phyloP scores from a whole-genome alignment of 2,797 vertebrate genomes.

The Onychomys torridus region DNA sequence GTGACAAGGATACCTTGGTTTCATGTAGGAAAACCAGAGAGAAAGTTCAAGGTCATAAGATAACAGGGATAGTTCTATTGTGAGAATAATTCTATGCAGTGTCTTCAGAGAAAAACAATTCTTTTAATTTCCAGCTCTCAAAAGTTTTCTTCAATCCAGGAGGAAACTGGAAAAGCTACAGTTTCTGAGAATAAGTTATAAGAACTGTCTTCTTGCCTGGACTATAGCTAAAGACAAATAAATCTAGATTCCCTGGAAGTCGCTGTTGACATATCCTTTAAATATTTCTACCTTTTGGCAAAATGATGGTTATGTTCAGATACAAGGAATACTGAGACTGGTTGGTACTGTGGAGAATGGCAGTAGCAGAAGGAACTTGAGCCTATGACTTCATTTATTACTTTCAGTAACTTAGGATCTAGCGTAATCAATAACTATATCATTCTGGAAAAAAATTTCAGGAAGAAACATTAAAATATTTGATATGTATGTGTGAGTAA shows the following conservation, averaged over 20 bases:
- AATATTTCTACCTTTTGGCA: slow-evolving; percentile 38
- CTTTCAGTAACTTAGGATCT: slow-evolving; percentile 19
- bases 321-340: slow-evolving; percentile 31
- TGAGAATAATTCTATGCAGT: slow-evolving; percentile 45
- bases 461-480: slow-evolving; percentile 60
- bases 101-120: slow-evolving; percentile 35
- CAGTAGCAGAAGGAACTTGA: slow-evolving; percentile 30
- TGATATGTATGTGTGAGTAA: not conserved
- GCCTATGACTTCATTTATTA: slow-evolving; percentile 49
- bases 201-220: slow-evolving; percentile 39
- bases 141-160: slow-evolving; percentile 51
- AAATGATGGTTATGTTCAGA: slow-evolving; percentile 43
- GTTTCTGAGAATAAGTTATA: slow-evolving; percentile 52
- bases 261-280: slow-evolving; percentile 1
- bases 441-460: slow-evolving; percentile 23
- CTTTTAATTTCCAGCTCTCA: slow-evolving; percentile 46
- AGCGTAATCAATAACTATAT: slow-evolving; percentile 37
- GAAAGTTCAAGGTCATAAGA: not conserved
- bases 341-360: slow-evolving; percentile 21
- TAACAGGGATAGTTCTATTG: not conserved
- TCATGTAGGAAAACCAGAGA: slow-evolving; percentile 17
- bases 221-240: slow-evolving; percentile 28
- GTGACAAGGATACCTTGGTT: slow-evolving; percentile 5
- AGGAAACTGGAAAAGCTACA: slow-evolving; percentile 56
- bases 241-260: slow-evolving; percentile 32